Percentiles rank a stretch among this genome's conserved stretches.
phyloP scores from a whole-genome alignment of 2,797 vertebrate species.

The Luscinia megarhynchos region DNA sequence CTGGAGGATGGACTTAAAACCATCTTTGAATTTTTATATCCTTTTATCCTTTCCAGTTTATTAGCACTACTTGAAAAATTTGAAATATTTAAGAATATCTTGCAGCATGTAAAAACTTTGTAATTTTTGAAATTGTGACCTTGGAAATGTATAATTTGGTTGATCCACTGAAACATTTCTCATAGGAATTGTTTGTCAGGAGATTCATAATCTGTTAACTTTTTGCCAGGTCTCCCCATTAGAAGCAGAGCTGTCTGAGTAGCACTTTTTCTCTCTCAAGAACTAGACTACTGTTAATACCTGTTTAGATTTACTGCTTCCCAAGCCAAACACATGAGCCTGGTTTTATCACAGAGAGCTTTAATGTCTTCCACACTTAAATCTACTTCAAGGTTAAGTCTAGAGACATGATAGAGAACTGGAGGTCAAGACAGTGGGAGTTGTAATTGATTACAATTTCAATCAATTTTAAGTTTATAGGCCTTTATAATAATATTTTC shows the following conservation, averaged over 20 bases:
- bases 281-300: not conserved
- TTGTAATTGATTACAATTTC: not conserved
- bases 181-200: not conserved
- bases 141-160: not conserved
- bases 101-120: not conserved
- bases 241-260: not conserved
- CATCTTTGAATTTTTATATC: not conserved
- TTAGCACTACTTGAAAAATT: not conserved
- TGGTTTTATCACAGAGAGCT: not conserved
- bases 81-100: not conserved
- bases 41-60: not conserved
- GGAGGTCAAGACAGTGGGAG: not conserved
- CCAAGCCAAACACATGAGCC: not conserved
- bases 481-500: not conserved
- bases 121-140: not conserved
- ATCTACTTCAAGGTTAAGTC: not conserved
- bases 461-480: not conserved
- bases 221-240: not conserved
- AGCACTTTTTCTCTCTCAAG: not conserved
- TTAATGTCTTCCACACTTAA: not conserved
- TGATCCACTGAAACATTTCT: not conserved
- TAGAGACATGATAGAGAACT: not conserved
- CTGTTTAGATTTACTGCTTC: not conserved
- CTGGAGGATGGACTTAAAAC: not conserved
- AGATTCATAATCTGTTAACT: not conserved